A percentile compares a stretch with the other conserved stretches of the same genome.
phyloP scores from a whole-genome alignment of 2,888 invertebrate genomes.

The Operophtera brumata region DNA sequence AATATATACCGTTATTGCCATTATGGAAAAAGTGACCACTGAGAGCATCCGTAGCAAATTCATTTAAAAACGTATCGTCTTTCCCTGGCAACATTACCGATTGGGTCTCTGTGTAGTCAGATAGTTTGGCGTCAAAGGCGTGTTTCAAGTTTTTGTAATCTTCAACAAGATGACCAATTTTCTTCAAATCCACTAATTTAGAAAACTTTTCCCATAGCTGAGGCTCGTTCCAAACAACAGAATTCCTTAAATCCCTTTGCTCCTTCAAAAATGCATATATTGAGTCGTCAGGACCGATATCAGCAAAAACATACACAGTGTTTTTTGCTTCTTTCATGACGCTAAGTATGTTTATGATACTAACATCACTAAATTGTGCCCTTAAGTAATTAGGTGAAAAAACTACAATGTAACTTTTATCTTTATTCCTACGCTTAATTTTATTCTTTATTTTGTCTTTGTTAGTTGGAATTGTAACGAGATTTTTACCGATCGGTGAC shows the following conservation, averaged over 20 bases:
- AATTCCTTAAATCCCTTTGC: conserved; percentile 58
- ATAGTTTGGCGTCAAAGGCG: not conserved
- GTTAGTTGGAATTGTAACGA: conserved; percentile 39
- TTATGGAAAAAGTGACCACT: conserved; percentile 13
- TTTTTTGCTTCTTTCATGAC: conserved; percentile 53
- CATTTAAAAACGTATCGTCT: conserved; percentile 7
- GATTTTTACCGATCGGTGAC: conserved; percentile 45
- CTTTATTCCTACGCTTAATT: conserved; percentile 36
- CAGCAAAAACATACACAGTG: conserved; percentile 64
- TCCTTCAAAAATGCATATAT: conserved; percentile 70
- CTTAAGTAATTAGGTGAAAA: conserved; percentile 71
- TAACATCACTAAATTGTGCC: conserved; percentile 64
- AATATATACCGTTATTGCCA: conserved; percentile 11
- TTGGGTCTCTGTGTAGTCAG: not conserved
- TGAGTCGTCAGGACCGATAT: conserved; percentile 69
- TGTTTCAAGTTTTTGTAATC: conserved; percentile 15
- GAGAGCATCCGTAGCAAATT: conserved; percentile 7
- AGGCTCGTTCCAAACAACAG: conserved; percentile 65
- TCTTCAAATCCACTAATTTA: conserved; percentile 38
- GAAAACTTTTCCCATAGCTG: conserved; percentile 63
- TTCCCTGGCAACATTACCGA: conserved; percentile 1
- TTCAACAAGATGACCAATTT: conserved; percentile 21
- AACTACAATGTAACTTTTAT: conserved; percentile 40
- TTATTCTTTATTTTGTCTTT: conserved; percentile 33
- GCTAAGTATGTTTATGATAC: conserved; percentile 68